Evolutionary conservation across 2,888 invertebrate genomes (phyloP).

Genomic region (Ophioninae sp.): DNA sequence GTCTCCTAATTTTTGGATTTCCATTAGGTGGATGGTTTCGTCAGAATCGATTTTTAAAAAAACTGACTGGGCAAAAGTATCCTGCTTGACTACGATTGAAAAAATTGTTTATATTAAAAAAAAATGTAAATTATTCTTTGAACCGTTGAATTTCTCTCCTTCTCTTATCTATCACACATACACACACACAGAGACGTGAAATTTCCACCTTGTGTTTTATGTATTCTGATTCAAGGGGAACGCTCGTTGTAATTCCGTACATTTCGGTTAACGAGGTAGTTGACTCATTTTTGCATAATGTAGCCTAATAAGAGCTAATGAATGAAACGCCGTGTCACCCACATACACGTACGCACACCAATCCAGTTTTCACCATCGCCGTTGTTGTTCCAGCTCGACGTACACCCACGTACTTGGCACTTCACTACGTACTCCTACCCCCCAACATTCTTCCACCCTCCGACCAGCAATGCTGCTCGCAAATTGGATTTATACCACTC

Average conservation of each 20-base stretch:
- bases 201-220: not conserved
- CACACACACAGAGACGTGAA: not conserved
- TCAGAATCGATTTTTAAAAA: no score
- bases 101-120: no score
- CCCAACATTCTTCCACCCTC: conserved; percentile 64
- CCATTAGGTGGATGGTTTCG: no score
- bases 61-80: no score
- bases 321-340: conserved; percentile 71
- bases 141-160: not conserved
- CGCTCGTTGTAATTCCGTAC: conserved; percentile 59
- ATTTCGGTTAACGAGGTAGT: conserved; percentile 70
- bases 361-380: conserved; percentile 22
- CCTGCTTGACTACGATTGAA: no score
- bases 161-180: not conserved
- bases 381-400: conserved; percentile 34
- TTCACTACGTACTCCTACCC: not conserved
- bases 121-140: not conserved
- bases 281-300: conserved; percentile 77
- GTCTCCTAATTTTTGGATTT: no score
- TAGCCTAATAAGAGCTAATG: conserved; percentile 76
- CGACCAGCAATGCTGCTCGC: conserved; percentile 40
- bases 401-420: not conserved
- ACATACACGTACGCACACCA: conserved; percentile 5
- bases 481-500: conserved; percentile 76
- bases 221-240: conserved; percentile 18